Conservation (phyloP, 2,797 vertebrate species). For the Argyrosomus regius region DNA sequence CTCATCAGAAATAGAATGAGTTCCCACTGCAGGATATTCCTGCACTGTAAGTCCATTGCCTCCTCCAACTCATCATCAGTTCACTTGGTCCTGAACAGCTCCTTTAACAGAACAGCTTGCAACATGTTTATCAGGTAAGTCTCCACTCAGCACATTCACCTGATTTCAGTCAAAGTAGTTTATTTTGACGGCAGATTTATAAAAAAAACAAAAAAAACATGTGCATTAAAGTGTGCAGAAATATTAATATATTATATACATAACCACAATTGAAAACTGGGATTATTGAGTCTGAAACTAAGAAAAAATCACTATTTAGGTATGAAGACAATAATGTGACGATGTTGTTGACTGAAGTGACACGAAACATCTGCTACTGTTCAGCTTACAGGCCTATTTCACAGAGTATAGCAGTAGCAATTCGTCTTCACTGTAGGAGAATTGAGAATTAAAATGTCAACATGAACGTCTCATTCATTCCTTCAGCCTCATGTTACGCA, state of each 20-base stretch:
- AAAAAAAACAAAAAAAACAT: too few species aligned
- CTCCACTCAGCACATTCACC: neutral
- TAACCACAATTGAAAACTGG: neutral
- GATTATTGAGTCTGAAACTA: neutral
- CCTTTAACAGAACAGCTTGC: conserved; percentile 28
- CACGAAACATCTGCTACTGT: too few species aligned
- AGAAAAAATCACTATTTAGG: neutral
- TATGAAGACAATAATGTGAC: neutral
- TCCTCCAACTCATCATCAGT: conserved; percentile 12
- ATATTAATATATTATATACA: neutral
- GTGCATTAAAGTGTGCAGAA: too few species aligned
- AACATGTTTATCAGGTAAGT: conserved; percentile 48
- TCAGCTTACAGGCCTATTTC: neutral
- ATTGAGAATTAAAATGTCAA: neutral
- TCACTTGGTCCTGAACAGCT: conserved; percentile 22
- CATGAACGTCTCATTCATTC: neutral
- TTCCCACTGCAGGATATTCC: neutral
- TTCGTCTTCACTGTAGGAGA: neutral
- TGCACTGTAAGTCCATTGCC: conserved; percentile 1
- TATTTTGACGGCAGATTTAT: neutral
- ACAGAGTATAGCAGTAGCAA: neutral
- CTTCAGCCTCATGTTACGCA: neutral
- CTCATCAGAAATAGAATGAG: neutral
- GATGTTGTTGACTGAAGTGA: neutral
- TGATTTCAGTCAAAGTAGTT: neutral